These are phyloP conservation scores for Pollenia griseotomentosa DNA, from an alignment of 2,888 invertebrate genomes.

Conservation along the genomic window DNA sequence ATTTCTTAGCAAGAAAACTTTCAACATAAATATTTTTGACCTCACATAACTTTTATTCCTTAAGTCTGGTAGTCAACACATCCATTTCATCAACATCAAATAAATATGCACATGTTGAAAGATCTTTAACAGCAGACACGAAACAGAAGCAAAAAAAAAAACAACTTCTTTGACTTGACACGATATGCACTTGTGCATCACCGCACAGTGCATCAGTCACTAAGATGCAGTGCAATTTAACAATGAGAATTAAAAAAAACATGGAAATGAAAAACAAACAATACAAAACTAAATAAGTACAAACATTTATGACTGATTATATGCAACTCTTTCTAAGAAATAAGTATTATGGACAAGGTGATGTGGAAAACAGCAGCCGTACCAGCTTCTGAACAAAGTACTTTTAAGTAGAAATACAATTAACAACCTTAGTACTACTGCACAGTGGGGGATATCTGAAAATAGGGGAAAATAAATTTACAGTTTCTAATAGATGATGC, in stretches of 20 bases:
- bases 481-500: too few species aligned
- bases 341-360: constrained; percentile 16
- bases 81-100: constrained; percentile 47
- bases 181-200: constrained; percentile 60
- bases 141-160: constrained; percentile 2
- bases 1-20: constrained; percentile 1
- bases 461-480: too few species aligned
- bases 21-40: constrained; percentile 19
- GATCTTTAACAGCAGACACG: constrained; percentile 57
- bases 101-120: constrained; percentile 59
- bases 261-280: constrained; percentile 27
- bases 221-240: constrained; percentile 10
- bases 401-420: constrained; percentile 37
- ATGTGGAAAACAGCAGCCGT: constrained; percentile 38
- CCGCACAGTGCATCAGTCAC: constrained; percentile 14
- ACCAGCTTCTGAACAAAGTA: neutral
- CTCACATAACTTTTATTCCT: constrained; percentile 40
- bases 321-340: constrained; percentile 66
- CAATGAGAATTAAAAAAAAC: neutral
- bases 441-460: neutral
- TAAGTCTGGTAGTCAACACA: constrained; percentile 56
- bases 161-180: constrained; percentile 47
- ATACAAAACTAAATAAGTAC: neutral
- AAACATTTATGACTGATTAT: constrained; percentile 62
- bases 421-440: constrained; percentile 15